phyloP scores from a whole-genome alignment of 30 jellyfish, hydroid and myxozoan species.

The Cassiopea andromeda region DNA sequence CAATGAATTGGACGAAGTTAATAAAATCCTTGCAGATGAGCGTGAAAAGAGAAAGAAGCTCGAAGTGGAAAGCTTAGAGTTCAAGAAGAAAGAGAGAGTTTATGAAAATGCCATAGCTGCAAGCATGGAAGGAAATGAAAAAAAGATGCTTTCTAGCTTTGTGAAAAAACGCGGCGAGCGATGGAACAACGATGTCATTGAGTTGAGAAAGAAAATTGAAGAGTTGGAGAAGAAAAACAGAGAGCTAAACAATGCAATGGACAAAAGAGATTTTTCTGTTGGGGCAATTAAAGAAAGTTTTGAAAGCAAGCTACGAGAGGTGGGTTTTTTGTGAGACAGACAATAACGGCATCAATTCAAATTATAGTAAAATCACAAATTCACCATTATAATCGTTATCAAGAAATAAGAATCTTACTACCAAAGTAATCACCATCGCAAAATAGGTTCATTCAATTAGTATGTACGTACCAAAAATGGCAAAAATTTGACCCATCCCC shows the following conservation, averaged over 20 bases:
- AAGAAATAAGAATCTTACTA: no score
- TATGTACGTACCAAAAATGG: no score
- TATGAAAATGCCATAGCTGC: slow-evolving; percentile 24
- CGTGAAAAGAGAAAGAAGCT: slow-evolving; percentile 43
- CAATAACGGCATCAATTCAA: no score
- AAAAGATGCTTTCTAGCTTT: slow-evolving; percentile 18
- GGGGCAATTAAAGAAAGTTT: slow-evolving; percentile 53
- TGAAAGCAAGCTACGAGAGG: slow-evolving; percentile 53
- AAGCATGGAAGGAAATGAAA: slow-evolving; percentile 33
- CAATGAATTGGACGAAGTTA: slow-evolving; percentile 63
- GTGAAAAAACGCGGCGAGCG: slow-evolving; percentile 62
- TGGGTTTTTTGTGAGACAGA: not conserved
- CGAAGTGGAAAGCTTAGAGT: slow-evolving; percentile 52
- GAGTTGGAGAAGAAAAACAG: slow-evolving; percentile 73
- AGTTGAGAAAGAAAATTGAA: slow-evolving; percentile 61
- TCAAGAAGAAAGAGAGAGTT: slow-evolving; percentile 48
- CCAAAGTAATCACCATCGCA: no score
- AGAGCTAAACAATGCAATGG: slow-evolving; percentile 60
- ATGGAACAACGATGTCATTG: slow-evolving; percentile 69
- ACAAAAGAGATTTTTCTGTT: slow-evolving; percentile 48
- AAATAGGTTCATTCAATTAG: no score
- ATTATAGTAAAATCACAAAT: no score
- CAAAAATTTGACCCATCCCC: no score
- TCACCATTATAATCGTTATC: no score
- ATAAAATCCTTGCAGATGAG: slow-evolving; percentile 48